Evolutionary conservation across 1,140 invertebrate species (phyloP).

Genomic region (Drosophila nigromelanica): DNA sequence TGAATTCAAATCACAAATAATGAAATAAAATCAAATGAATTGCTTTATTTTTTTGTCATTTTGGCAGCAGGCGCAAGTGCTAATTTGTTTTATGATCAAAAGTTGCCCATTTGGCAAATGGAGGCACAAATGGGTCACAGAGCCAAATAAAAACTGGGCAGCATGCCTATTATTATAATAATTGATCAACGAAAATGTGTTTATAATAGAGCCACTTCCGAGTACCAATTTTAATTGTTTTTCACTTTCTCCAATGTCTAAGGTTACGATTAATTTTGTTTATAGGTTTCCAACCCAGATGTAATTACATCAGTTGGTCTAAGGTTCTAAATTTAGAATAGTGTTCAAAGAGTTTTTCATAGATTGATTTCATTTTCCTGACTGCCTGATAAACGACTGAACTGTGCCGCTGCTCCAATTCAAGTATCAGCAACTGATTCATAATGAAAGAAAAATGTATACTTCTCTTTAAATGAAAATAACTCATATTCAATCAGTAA

Average conservation of each 20-base stretch:
- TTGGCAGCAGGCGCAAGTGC: slow-evolving; percentile 49
- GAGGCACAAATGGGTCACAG: slow-evolving; percentile 8
- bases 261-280: too few species aligned
- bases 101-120: slow-evolving; percentile 1
- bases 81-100: slow-evolving; percentile 52
- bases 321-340: too few species aligned
- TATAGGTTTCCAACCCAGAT: too few species aligned
- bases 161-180: neutral
- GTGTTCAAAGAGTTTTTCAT: neutral
- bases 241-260: too few species aligned
- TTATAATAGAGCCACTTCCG: too few species aligned
- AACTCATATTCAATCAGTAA: too few species aligned
- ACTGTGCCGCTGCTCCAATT: neutral
- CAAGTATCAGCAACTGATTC: neutral
- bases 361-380: neutral
- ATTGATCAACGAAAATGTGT: too few species aligned
- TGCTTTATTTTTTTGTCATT: slow-evolving; percentile 17
- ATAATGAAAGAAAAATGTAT: too few species aligned
- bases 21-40: slow-evolving; percentile 26
- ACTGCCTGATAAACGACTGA: neutral
- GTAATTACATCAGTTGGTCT: too few species aligned
- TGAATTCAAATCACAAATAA: slow-evolving; percentile 3
- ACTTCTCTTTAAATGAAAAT: too few species aligned
- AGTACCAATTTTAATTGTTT: too few species aligned
- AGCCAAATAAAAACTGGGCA: too few species aligned